A percentile compares a stretch with the other conserved stretches of the same genome.
phyloP scores from a whole-genome alignment of 2,888 invertebrate species.

The Scaptomyza parva region DNA sequence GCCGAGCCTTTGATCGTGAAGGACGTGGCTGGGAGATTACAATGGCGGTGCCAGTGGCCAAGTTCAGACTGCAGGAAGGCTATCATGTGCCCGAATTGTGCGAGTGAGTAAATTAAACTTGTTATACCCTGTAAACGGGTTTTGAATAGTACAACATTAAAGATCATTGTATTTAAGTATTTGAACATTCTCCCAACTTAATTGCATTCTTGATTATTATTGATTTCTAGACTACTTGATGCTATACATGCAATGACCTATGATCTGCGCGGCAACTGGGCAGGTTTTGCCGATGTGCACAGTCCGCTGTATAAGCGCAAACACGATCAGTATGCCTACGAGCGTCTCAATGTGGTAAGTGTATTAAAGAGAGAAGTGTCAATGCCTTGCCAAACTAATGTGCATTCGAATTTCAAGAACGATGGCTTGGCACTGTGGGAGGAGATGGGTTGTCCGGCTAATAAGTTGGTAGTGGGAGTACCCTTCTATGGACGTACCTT shows the following conservation, averaged over 20 bases:
- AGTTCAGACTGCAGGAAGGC: conserved; percentile 94
- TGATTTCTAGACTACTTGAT: conserved; percentile 88
- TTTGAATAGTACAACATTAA: no score
- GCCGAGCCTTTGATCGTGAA: conserved; percentile 90
- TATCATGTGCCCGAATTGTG: conserved; percentile 96
- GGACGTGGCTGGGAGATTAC: conserved; percentile 94
- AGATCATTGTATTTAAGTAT: background rate
- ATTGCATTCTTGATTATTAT: no score
- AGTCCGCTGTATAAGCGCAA: conserved; percentile 94
- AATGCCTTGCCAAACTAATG: conserved; percentile 22
- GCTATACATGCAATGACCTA: conserved; percentile 95
- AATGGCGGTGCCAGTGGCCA: conserved; percentile 95
- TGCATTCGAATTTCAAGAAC: conserved; percentile 86
- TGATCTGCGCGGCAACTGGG: conserved; percentile 95
- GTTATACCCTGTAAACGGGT: background rate
- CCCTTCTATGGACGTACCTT: conserved; percentile 95
- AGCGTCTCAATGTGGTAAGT: conserved; percentile 94
- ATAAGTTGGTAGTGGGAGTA: conserved; percentile 94
- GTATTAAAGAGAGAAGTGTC: background rate
- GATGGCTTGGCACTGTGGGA: conserved; percentile 95
- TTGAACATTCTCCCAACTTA: background rate
- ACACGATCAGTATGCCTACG: conserved; percentile 95
- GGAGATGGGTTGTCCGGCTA: conserved; percentile 93
- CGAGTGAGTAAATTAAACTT: conserved; percentile 87
- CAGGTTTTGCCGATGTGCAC: conserved; percentile 95